Base-by-base conservation (phyloP, 37 sponge, comb jelly and placozoan species). In the Beroe ovata region DNA sequence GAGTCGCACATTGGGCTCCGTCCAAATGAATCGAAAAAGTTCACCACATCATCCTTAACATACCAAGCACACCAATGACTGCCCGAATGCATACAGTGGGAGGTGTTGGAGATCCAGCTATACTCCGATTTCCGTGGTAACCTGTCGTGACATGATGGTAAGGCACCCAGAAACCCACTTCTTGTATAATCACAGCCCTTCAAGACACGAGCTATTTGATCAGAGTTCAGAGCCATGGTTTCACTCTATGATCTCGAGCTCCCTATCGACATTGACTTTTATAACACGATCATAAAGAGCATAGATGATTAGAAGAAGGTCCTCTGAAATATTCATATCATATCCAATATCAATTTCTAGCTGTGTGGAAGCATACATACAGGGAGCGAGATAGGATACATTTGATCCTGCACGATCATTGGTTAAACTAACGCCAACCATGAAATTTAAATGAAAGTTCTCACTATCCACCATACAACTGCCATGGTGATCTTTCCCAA, bases 391-490 rank as follows among this genome's bases (percentile, higher is more conserved):
- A 28, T 69, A 69, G 6, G 18, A 16, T 29, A 25, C 38, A 36
- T 36, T 35, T 69, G 38, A 25, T 29, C 71, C 71, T 4, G 36
- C 71, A 29, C 71, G 36, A 69, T 69, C 71, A 21, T 29, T 29
- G 4, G 71, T 19, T 3, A 69, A 25, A 35, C 38, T 36, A 8
- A 69, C 38, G 11, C 71, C 71, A 36, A 69, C 36, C 38, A 69
- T 69, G 38, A 69, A 69, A 35, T 69, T 69, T 69, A 25, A 25
- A 25, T 69, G 71, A 35, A 69, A 69, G 38, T 69, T 69, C 1
- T 29, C 38, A 25, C 71, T 69, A 69, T 69, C 25, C 21, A 69
- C 25, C 71, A 69, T 6, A 4, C 71, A 29, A 25, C 19, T 16
- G 11, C 71, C 71, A 14, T 69, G 8, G 14, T 8, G 6, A 36